Conservation (phyloP, 2,797 vertebrate genomes). For the Crenuchus spilurus region DNA sequence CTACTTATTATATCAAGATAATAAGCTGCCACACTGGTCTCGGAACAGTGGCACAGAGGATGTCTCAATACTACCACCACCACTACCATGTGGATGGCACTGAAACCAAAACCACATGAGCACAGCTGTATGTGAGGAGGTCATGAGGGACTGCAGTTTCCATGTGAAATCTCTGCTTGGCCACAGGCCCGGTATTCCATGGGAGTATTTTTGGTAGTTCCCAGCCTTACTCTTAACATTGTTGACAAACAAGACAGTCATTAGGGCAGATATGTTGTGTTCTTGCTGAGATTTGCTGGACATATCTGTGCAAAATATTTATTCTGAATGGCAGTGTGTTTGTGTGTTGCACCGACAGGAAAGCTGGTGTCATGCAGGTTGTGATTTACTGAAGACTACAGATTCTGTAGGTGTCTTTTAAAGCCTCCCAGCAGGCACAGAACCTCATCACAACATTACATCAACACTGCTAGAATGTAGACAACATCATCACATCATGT, state of each 20-base stretch:
- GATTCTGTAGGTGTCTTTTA: neutral
- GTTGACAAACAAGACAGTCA: neutral
- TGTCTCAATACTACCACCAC: neutral
- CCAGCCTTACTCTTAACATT: conserved; percentile 23
- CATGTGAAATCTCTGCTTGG: conserved; percentile 57
- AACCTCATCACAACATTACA: too few species aligned
- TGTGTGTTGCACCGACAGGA: too few species aligned
- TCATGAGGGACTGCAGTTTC: conserved; percentile 36
- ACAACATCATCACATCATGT: too few species aligned
- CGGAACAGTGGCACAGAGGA: neutral
- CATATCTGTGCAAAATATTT: too few species aligned
- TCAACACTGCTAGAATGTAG: too few species aligned
- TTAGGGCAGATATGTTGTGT: too few species aligned
- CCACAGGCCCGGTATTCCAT: conserved; percentile 25
- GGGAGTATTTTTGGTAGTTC: conserved; percentile 58
- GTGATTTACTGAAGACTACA: neutral
- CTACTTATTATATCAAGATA: too few species aligned
- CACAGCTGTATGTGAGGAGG: conserved; percentile 30
- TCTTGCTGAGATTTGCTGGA: neutral
- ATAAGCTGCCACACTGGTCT: neutral
- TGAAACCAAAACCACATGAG: conserved; percentile 27
- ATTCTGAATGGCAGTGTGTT: too few species aligned
- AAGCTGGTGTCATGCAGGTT: too few species aligned
- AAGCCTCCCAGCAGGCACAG: neutral
- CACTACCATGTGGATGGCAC: neutral